Base-by-base conservation (phyloP, 2,113 vertebrate genomes). In the Oceanites oceanicus region DNA sequence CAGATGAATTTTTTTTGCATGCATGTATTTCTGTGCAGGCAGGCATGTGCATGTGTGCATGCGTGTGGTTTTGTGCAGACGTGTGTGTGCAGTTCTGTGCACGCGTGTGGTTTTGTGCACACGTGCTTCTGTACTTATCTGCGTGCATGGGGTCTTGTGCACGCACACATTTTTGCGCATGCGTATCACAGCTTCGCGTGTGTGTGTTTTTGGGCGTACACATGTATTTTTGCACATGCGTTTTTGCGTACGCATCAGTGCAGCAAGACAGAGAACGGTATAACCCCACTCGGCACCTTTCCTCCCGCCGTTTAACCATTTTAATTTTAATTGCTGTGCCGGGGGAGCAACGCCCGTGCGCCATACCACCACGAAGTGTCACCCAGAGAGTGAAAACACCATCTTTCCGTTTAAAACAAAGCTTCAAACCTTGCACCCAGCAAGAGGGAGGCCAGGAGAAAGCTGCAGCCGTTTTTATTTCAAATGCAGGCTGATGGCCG, bases 401-500 rank as follows among this genome's bases (percentile, higher is more conserved):
- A 7, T 7, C 6, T 15, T 29, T 16, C 58, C 8, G 0, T 15
- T 63, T 10, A 8, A 25, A 78, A 42, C 29, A 10, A 18, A n/a
- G 29, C 52, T 53, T 23, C 61, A 1, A 26, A 29, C 38, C 29
- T 10, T 0, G 25, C 50, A 8, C 13, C 38, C 63, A 32, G 73
- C n/a, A 2, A 26, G 26, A 21, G n/a, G 62, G 62, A 55, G 34
- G 32, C 58, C 26, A 5, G 78, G 30, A 53, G 50, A 17, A 78
- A 42, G 55, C 78, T n/a, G 16, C 56, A n/a, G 74, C 93, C 44
- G 3, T 38, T 49, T 88, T 89, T 84, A 89, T 80, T 93, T n/a
- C 2, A 2, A 45, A n/a, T 2, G 4, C 19, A 2, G 47, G 21
- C 18, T 6, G 2, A 16, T 1, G 13, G 29, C 12, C 19, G 1